These are phyloP conservation scores for Vulpes lagopus DNA, from an alignment of 2,113 vertebrate species.

Conservation along the genomic window DNA sequence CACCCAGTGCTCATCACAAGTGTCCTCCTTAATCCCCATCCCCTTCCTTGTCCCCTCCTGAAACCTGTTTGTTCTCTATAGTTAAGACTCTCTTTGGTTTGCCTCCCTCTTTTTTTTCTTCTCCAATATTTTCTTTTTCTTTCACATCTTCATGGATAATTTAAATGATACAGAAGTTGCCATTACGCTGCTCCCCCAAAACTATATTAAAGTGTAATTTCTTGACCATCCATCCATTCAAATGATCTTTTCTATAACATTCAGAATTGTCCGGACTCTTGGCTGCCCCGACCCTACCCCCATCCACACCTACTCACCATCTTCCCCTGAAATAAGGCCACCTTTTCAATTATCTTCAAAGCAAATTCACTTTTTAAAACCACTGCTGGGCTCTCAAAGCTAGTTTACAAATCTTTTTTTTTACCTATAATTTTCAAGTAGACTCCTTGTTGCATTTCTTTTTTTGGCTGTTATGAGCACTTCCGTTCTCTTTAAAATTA, in stretches of 20 bases:
- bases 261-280: not conserved
- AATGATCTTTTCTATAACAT: not conserved
- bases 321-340: not conserved
- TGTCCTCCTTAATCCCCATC: not conserved
- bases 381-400: not conserved
- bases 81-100: not conserved
- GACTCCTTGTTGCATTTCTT: not conserved
- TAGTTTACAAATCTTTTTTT: not conserved
- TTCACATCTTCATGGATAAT: not conserved
- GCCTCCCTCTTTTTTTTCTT: not conserved
- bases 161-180: not conserved
- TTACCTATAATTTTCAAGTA: not conserved
- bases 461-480: not conserved
- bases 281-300: fast-evolving
- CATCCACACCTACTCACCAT: not conserved
- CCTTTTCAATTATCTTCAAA: not conserved
- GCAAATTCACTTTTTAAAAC: not conserved
- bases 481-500: not conserved
- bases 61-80: not conserved
- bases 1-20: not conserved
- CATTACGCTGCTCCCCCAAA: not conserved
- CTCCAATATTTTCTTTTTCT: not conserved
- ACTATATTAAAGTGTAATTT: not conserved
- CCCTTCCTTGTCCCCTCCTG: not conserved
- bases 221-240: not conserved